Percentiles rank a stretch among this genome's conserved stretches.
phyloP scores from a whole-genome alignment of 2,113 vertebrate species.

The Anser cygnoides region DNA sequence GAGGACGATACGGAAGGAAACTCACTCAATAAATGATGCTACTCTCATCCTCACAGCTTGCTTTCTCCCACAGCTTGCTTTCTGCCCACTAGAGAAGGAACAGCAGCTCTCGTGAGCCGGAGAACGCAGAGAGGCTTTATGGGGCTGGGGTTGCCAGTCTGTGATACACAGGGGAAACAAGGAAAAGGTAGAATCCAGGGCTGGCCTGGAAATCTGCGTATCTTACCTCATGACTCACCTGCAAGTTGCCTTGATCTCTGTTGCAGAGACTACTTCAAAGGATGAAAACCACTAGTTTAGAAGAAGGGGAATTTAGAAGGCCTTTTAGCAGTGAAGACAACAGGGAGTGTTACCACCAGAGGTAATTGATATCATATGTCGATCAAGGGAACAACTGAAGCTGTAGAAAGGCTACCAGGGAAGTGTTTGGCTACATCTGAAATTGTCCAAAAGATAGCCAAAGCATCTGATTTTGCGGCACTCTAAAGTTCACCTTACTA shows the following conservation, averaged over 20 bases:
- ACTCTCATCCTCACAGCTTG: background rate
- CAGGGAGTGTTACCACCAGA: background rate
- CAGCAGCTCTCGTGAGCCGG: background rate
- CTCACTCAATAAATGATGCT: background rate
- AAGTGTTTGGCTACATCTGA: background rate
- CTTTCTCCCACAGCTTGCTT: background rate
- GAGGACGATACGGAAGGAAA: background rate
- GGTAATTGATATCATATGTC: fast-evolving
- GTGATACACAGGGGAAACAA: background rate
- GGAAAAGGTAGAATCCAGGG: background rate
- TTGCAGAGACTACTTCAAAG: background rate
- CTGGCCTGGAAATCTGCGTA: background rate
- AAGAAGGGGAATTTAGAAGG: background rate
- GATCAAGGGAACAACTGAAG: background rate
- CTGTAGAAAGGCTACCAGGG: background rate
- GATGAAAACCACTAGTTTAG: background rate
- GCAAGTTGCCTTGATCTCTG: background rate
- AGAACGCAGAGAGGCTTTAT: fast-evolving
- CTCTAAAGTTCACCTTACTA: background rate
- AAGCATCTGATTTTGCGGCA: background rate
- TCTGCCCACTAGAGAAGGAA: background rate
- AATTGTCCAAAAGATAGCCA: background rate
- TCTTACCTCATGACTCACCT: background rate
- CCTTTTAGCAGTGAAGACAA: background rate
- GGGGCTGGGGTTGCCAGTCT: background rate